phyloP scores from a whole-genome alignment of 92 coral and sea anemone species.

The Porites evermanni region DNA sequence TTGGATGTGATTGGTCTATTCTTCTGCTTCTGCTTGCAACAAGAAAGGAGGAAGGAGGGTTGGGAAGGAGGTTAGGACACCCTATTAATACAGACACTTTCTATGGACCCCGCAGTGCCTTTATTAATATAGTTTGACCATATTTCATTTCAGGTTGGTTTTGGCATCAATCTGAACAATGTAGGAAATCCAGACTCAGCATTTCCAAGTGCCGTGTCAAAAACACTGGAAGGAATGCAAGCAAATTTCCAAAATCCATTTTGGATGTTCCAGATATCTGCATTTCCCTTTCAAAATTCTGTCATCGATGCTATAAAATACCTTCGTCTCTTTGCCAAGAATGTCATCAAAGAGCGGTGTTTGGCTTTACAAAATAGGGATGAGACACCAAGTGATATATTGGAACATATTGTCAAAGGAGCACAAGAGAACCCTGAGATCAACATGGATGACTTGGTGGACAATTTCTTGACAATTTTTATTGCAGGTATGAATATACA shows the following conservation, averaged over 20 bases:
- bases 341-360: slow-evolving; percentile 20
- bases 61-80: no score
- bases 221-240: slow-evolving; percentile 40
- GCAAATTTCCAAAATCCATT: slow-evolving; percentile 27
- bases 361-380: slow-evolving; percentile 29
- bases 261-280: slow-evolving; percentile 36
- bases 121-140: no score
- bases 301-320: slow-evolving; percentile 21
- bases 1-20: no score
- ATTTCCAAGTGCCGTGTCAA: slow-evolving; percentile 39
- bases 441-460: slow-evolving; percentile 71
- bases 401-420: slow-evolving; percentile 58
- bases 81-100: no score
- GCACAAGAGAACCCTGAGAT: slow-evolving; percentile 32
- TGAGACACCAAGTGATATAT: slow-evolving; percentile 60
- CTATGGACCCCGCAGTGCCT: no score
- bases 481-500: slow-evolving; percentile 57
- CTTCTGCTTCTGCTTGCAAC: no score
- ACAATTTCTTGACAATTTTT: slow-evolving; percentile 72
- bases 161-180: slow-evolving; percentile 26
- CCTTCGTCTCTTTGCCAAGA: slow-evolving; percentile 45
- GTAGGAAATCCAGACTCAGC: slow-evolving; percentile 31
- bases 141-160: slow-evolving; percentile 40
- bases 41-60: no score
- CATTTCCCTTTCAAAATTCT: slow-evolving; percentile 36